Evolutionary conservation across 35 echinoderm and acorn worm species (phyloP), one percentile per base, ranked within the genome.

Genomic region (Lytechinus variegatus): DNA sequence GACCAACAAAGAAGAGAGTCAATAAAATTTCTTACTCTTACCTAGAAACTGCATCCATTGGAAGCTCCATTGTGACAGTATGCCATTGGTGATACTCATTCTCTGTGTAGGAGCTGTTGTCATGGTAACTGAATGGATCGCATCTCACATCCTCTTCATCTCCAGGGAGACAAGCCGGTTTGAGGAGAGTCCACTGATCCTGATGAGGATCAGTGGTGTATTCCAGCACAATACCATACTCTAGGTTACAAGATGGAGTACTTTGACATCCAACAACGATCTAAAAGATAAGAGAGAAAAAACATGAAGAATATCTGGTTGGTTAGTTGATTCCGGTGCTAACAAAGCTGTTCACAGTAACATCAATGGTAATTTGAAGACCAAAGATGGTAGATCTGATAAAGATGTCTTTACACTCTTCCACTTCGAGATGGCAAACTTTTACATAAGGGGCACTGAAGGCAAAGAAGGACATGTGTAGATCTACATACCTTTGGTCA

Each of bases 181-280:
- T 95, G 4, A 99, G 61, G 21, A 97, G 54, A 16, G 94, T 95
- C 98, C 98, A 99, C 52, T 95, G 29, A 57, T 94, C 66, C 54
- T 10, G 16, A 53, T 89, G 53, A 21, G 97, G 95, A 86, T 99
- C 58, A 13, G 97, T 97, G 55, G 95, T 97, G 96, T 97, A 99
- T 86, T 99, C 96, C 19, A 99, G 87, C 44, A 66, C 66, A 9
- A 97, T 86, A 51, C 97, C 96, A 71, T 97, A 61, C n/a, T 88
- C 92, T 55, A 72, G 61, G 27, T 89, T 94, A 53, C 97, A 99
- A 27, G 97, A 96, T n/a, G 89, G 91, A 1, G 95, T 92, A 54
- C 93, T 91, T 53, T 96, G 95, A 90, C 98, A 99, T n/a, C 98
- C 98, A 87, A 99, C 97, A 12, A 95, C 94, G 27, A 99, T 97